Percentiles rank a stretch among this genome's conserved stretches.
These are phyloP conservation scores for Mesocentrotus franciscanus DNA, from an alignment of 53 echinoderm and acorn worm genomes.

Conservation along the genomic window DNA sequence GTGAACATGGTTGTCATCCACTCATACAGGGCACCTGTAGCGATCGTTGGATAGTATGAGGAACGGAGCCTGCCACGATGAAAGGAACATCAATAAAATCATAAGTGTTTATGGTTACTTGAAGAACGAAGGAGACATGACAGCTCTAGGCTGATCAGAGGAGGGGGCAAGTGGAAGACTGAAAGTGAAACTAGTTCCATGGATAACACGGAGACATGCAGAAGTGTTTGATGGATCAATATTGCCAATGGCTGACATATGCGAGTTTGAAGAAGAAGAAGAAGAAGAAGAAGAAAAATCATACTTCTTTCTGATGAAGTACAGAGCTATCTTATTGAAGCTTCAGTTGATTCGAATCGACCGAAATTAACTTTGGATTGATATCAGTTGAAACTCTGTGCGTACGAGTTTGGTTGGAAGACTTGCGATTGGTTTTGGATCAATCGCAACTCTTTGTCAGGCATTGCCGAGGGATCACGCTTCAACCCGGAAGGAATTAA, in stretches of 20 bases:
- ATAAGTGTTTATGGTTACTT: not conserved
- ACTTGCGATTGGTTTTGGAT: no score
- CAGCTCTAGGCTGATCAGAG: not conserved
- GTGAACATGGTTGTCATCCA: not conserved
- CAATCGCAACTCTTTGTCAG: no score
- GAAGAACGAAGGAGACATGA: not conserved
- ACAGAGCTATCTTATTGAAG: not conserved
- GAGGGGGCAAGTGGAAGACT: not conserved
- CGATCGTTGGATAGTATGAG: not conserved
- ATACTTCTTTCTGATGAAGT: not conserved
- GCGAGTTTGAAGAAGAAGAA: not conserved
- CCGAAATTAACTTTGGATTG: no score
- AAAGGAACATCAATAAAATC: not conserved
- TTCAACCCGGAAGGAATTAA: not conserved
- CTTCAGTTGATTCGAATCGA: no score
- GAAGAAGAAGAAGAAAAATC: not conserved
- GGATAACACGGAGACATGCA: not conserved
- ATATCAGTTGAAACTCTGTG: no score
- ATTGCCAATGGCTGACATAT: not conserved
- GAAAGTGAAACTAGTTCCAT: not conserved
- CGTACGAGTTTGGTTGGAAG: no score
- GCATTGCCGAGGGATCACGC: not conserved
- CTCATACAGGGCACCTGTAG: not conserved
- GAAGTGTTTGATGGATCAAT: not conserved
- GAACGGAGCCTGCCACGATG: not conserved